Conservation (phyloP, 1,140 invertebrate species). For the Carposina sasakii region DNA sequence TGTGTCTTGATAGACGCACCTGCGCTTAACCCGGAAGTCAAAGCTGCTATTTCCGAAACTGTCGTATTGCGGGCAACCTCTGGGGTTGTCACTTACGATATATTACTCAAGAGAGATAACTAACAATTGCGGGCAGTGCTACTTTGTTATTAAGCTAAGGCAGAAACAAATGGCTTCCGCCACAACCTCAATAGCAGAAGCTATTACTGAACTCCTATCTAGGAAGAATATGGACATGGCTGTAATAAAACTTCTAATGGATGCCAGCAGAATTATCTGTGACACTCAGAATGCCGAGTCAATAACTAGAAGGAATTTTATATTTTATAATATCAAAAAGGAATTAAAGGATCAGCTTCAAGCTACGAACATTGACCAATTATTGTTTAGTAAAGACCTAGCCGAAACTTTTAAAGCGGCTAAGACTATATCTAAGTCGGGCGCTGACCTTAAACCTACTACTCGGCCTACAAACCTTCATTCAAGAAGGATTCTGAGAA, state of each 20-base stretch:
- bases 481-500: neutral
- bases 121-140: too few relatives aligned
- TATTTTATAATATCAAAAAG: slow-evolving; percentile 18
- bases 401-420: slow-evolving; percentile 19
- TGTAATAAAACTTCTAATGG: neutral
- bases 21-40: neutral
- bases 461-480: neutral
- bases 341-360: slow-evolving; percentile 22
- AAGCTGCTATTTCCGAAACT: neutral
- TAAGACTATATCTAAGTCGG: slow-evolving; percentile 23
- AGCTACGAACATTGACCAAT: slow-evolving; percentile 20
- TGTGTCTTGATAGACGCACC: neutral
- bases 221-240: neutral
- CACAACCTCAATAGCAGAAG: neutral
- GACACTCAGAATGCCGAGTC: slow-evolving; percentile 8
- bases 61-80: neutral
- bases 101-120: too few relatives aligned
- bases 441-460: slow-evolving; percentile 15
- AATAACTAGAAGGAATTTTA: slow-evolving; percentile 10
- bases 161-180: neutral
- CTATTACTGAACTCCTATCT: neutral
- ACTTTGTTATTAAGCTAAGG: neutral
- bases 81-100: too few relatives aligned
- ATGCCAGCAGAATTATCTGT: neutral
- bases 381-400: slow-evolving; percentile 20